Evolutionary conservation across 2,797 vertebrate species (phyloP).

Genomic region (Gouania willdenowi): DNA sequence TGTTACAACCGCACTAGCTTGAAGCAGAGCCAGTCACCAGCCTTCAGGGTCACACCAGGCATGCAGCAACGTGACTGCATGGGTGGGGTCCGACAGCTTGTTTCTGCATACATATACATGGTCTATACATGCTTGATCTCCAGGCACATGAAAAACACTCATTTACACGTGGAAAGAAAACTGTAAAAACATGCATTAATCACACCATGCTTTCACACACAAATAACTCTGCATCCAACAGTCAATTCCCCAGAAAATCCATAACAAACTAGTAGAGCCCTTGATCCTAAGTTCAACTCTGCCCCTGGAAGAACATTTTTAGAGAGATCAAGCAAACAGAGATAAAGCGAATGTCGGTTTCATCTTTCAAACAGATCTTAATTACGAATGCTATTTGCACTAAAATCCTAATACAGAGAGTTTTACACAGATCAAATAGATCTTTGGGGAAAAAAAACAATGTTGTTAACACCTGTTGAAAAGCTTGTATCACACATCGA

Average conservation of each 20-base stretch:
- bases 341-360: not conserved
- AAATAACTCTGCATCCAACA: constrained; percentile 12
- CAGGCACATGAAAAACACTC: constrained; percentile 5
- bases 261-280: constrained; percentile 37
- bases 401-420: not conserved
- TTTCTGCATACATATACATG: constrained; percentile 9
- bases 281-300: constrained; percentile 23
- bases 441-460: no score
- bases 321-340: not conserved
- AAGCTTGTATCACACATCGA: no score
- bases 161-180: constrained; percentile 11
- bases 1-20: constrained; percentile 44
- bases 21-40: constrained; percentile 20
- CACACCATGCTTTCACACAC: constrained; percentile 16
- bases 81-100: not conserved
- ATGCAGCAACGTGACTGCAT: constrained; percentile 22
- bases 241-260: constrained; percentile 48
- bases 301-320: constrained; percentile 22
- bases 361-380: not conserved
- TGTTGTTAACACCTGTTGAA: no score
- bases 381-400: not conserved
- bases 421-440: not conserved
- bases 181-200: constrained; percentile 37
- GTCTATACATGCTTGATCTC: no score
- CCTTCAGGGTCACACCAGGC: constrained; percentile 24